These are phyloP conservation scores for Galeruca laticollis DNA, from an alignment of 2,888 invertebrate species.

Conservation along the genomic window DNA sequence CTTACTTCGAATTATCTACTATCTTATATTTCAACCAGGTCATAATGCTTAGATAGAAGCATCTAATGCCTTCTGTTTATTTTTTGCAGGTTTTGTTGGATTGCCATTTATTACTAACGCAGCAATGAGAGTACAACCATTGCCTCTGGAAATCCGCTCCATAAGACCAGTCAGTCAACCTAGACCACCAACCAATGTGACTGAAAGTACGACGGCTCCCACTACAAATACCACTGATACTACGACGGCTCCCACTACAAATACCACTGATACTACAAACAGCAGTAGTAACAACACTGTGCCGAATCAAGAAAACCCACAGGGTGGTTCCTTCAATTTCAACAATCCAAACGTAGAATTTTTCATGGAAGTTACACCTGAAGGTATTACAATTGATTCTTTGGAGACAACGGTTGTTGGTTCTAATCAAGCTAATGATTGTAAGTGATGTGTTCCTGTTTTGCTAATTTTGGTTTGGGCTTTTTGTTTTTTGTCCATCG, in stretches of 20 bases:
- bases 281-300: conserved; percentile 31
- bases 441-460: conserved; percentile 54
- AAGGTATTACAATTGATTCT: conserved; percentile 65
- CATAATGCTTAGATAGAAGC: no score
- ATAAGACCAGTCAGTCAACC: conserved; percentile 44
- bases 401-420: conserved; percentile 58
- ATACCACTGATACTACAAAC: conserved; percentile 34
- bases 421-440: conserved; percentile 59
- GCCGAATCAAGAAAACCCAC: conserved; percentile 19
- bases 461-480: conserved; percentile 16
- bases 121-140: conserved; percentile 60
- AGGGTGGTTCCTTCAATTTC: conserved; percentile 49
- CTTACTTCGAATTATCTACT: no score
- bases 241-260: conserved; percentile 34
- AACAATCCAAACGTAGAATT: conserved; percentile 70
- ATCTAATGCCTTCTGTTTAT: background rate
- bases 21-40: no score
- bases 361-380: conserved; percentile 72
- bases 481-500: conserved; percentile 25
- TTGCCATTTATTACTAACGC: conserved; percentile 57
- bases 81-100: conserved; percentile 43
- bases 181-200: conserved; percentile 42
- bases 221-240: conserved; percentile 36
- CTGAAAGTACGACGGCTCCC: conserved; percentile 43
- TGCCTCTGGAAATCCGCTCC: conserved; percentile 61